Evolutionary conservation across 2,888 invertebrate genomes (phyloP).

Genomic region (Muscina levida): DNA sequence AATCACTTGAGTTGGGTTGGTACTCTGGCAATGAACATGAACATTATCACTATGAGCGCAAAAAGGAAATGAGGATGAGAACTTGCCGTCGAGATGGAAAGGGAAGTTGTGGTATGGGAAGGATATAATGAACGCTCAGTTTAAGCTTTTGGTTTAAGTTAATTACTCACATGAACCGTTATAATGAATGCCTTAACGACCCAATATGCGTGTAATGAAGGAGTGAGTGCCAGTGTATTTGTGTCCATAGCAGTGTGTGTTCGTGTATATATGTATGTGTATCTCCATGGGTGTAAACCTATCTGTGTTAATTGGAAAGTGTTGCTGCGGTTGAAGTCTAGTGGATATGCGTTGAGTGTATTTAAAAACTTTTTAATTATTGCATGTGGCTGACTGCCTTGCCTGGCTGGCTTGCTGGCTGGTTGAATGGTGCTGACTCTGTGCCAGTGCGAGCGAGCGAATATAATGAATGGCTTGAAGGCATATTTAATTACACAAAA

Average conservation of each 20-base stretch:
- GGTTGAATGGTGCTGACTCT: slow-evolving; percentile 39
- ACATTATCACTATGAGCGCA: slow-evolving; percentile 32
- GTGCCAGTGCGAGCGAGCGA: slow-evolving; percentile 67
- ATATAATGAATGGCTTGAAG: slow-evolving; percentile 73
- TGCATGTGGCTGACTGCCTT: slow-evolving; percentile 34
- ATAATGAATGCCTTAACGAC: slow-evolving; percentile 53
- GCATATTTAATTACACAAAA: slow-evolving; percentile 78
- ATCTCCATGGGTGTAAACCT: slow-evolving; percentile 42
- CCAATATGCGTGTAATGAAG: slow-evolving; percentile 29
- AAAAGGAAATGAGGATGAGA: slow-evolving; percentile 2
- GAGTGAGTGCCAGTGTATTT: not conserved
- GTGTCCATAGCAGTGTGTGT: slow-evolving; percentile 40
- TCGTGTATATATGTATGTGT: slow-evolving; percentile 45
- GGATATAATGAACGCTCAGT: slow-evolving; percentile 17
- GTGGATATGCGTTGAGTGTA: slow-evolving; percentile 35
- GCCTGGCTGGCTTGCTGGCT: slow-evolving; percentile 25
- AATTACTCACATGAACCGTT: slow-evolving; percentile 62
- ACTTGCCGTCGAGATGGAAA: not conserved
- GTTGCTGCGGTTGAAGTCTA: too few species aligned
- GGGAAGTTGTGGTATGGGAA: slow-evolving; percentile 40
- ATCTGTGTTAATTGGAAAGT: too few species aligned
- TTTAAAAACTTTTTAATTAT: slow-evolving; percentile 60
- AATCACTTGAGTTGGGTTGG: not conserved
- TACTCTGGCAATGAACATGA: slow-evolving; percentile 52
- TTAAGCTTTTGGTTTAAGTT: slow-evolving; percentile 19